phyloP scores from a whole-genome alignment of 2,113 vertebrate genomes.

The Regulus satrapa region DNA sequence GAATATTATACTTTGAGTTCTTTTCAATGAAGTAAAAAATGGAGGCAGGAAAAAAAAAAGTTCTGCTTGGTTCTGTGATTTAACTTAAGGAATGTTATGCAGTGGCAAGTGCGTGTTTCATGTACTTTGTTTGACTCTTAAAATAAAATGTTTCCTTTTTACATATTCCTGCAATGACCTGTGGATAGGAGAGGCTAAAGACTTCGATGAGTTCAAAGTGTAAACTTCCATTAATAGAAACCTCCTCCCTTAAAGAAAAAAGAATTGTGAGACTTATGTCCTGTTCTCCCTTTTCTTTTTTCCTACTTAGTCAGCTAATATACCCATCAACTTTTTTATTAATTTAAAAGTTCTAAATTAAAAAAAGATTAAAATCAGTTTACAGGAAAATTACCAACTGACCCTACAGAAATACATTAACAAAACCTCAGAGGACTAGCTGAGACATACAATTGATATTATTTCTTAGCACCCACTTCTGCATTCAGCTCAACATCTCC shows the following conservation, averaged over 20 bases:
- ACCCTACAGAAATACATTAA: not conserved
- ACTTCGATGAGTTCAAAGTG: not conserved
- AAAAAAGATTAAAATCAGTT: not conserved
- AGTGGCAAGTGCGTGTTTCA: slow-evolving; percentile 2
- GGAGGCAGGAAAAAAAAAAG: not conserved
- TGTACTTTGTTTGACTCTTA: slow-evolving; percentile 7
- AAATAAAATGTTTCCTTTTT: slow-evolving; percentile 45
- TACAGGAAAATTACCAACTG: not conserved
- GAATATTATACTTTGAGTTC: slow-evolving; percentile 43
- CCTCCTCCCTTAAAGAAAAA: not conserved
- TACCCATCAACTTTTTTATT: not conserved
- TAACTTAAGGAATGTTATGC: slow-evolving; percentile 13
- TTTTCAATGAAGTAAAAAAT: slow-evolving; percentile 21
- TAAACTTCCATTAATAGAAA: not conserved
- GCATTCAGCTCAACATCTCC: not conserved
- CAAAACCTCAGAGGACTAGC: not conserved
- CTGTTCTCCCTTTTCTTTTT: not conserved
- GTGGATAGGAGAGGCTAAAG: not conserved
- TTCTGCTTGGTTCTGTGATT: not conserved
- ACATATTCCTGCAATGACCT: not conserved
- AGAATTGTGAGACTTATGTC: not conserved
- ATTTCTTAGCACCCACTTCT: not conserved
- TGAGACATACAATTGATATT: not conserved
- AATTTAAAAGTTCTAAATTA: not conserved
- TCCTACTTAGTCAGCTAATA: not conserved